Conservation (phyloP, 1,140 invertebrate genomes). For the Neodiprion pinetum region DNA sequence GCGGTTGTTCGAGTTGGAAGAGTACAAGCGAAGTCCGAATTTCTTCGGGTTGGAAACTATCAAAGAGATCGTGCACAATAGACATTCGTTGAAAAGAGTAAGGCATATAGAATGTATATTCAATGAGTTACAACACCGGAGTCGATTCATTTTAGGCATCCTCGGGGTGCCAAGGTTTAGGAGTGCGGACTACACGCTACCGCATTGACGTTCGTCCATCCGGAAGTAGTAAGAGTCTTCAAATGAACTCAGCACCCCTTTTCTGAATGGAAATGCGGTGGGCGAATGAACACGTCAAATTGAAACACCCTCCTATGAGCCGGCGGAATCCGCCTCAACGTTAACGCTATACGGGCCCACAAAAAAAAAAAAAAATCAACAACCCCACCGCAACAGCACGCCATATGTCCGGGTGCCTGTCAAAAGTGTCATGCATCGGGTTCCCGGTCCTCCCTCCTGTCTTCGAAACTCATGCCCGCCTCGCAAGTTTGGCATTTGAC, state of each 20-base stretch:
- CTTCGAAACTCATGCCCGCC: background rate
- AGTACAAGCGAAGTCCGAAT: too few species aligned
- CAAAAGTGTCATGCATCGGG: background rate
- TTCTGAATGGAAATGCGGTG: background rate
- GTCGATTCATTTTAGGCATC: too few species aligned
- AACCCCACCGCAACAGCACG: background rate
- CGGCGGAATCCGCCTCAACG: background rate
- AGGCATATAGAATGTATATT: too few species aligned
- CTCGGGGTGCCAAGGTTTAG: too few species aligned
- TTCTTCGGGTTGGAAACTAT: too few species aligned
- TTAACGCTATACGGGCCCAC: too few species aligned
- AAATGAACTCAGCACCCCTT: conserved; percentile 5
- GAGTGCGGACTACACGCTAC: background rate
- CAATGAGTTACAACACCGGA: too few species aligned
- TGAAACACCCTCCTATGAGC: background rate
- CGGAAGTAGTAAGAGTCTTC: background rate
- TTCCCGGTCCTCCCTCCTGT: background rate
- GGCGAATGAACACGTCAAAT: conserved; percentile 4
- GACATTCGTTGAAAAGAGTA: too few species aligned
- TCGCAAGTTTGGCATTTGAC: conserved; percentile 1
- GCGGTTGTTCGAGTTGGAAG: too few species aligned
- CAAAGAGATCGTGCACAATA: too few species aligned
- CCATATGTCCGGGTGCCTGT: background rate
- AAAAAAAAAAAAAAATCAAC: background rate
- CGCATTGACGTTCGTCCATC: background rate